Base-by-base conservation (phyloP, 2,113 vertebrate genomes). In the Tinamus guttatus region DNA sequence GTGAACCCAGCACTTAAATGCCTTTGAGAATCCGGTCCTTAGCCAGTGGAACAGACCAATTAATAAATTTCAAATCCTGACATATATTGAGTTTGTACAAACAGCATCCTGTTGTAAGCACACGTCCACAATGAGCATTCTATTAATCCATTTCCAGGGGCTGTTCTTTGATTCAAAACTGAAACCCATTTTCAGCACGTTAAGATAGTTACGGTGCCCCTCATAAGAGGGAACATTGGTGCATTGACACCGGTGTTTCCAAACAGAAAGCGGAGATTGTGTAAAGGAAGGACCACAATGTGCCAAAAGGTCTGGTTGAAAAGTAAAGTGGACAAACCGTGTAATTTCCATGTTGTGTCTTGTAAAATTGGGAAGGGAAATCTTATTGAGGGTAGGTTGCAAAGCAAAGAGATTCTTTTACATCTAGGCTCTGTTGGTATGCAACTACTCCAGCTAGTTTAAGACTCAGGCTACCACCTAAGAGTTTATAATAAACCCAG, bases 101-200 rank as follows among this genome's bases (percentile, higher is more conserved):
- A 70, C 51, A 85, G 49, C 27, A 75, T 67, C 49, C 64, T 73
- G 17, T 56, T 85, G 47, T 71, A 15, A 8, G 49, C 54, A 14
- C 28, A 62, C 43, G 32, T 77, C 85, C 60, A 71, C 24, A 27
- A 49, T 74, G 75, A 56, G 65, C 71, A 51, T 67, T 73, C 64
- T 60, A 62, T 85, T 87, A 92, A 89, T 94, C 75, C 6, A 36
- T 52, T 89, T 91, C 77, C 69, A 94, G 80, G 54, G 89, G 90
- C 16, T 60, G 59, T 74, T 85, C 18, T 89, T 88, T 82, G 51
- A 89, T 87, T 80, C 51, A 80, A 81, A 93, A 62, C 15, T 49
- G 54, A 86, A 90, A 77, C 76, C 30, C 69, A 19, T 77, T 87
- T 81, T 91, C 49, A 73, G 20, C 20, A 56, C 41, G 13, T 81